Evolutionary conservation across 2,797 vertebrate genomes (phyloP).

Genomic region (Linurgus olivaceus): DNA sequence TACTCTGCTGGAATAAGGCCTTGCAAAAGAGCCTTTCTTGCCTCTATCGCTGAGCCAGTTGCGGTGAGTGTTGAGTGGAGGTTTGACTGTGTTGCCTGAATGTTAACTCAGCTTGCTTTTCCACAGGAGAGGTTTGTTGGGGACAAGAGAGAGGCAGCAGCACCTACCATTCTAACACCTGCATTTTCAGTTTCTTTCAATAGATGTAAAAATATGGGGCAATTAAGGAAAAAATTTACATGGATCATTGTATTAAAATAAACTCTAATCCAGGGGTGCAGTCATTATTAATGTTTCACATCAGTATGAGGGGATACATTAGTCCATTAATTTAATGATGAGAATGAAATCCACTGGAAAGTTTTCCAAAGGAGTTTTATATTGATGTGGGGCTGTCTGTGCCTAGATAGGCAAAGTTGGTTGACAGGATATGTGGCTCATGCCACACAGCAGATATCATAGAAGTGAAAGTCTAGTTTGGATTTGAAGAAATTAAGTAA

Average conservation of each 20-base stretch:
- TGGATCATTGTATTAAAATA: conserved; percentile 22
- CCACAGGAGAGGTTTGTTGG: too few species aligned
- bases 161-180: too few species aligned
- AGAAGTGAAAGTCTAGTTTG: background rate
- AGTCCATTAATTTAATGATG: background rate
- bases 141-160: too few species aligned
- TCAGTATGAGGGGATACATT: background rate
- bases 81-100: too few species aligned
- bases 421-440: background rate
- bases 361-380: background rate
- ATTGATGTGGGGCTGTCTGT: background rate
- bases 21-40: too few species aligned
- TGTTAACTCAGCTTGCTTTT: too few species aligned
- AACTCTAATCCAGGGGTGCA: background rate
- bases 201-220: background rate
- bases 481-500: background rate
- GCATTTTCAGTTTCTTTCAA: background rate
- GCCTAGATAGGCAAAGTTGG: background rate
- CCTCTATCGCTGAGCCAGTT: too few species aligned
- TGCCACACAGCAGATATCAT: background rate
- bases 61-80: too few species aligned
- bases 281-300: background rate
- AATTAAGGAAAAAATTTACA: background rate
- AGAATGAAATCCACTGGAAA: background rate
- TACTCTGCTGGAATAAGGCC: too few species aligned